A percentile compares a stretch with the other conserved stretches of the same genome.
phyloP scores from a whole-genome alignment of 2,113 vertebrate genomes.

The Pluvialis apricaria region DNA sequence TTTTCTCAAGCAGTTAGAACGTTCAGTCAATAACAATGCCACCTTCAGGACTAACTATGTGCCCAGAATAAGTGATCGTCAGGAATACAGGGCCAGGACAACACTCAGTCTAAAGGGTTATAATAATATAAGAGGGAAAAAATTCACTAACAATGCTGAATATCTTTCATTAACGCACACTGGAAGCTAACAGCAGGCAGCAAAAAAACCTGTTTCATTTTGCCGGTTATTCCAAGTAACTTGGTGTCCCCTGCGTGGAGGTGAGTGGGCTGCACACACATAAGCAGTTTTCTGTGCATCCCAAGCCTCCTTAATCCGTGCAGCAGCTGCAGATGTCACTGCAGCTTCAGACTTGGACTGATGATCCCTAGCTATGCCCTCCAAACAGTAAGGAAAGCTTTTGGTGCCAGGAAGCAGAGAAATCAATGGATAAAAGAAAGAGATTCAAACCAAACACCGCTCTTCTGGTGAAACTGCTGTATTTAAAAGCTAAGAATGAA shows the following conservation, averaged over 20 bases:
- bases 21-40: conserved; percentile 56
- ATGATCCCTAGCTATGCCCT: not conserved
- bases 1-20: conserved; percentile 52
- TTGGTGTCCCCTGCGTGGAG: not conserved
- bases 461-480: not conserved
- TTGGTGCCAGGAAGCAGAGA: not conserved
- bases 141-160: not conserved
- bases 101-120: not conserved
- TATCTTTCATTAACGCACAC: not conserved
- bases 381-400: not conserved
- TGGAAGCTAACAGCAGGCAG: not conserved
- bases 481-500: not conserved
- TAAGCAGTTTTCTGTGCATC: not conserved
- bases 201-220: not conserved
- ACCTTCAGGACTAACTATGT: conserved; percentile 41
- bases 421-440: not conserved
- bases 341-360: not conserved
- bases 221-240: not conserved
- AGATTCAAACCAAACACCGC: not conserved
- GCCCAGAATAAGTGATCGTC: conserved; percentile 19
- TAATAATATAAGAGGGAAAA: not conserved
- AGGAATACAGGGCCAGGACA: not conserved
- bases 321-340: conserved; percentile 29
- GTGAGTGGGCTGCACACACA: not conserved
- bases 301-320: not conserved